Conservation (phyloP, 2,888 invertebrate species). For the Gerris lacustris region DNA sequence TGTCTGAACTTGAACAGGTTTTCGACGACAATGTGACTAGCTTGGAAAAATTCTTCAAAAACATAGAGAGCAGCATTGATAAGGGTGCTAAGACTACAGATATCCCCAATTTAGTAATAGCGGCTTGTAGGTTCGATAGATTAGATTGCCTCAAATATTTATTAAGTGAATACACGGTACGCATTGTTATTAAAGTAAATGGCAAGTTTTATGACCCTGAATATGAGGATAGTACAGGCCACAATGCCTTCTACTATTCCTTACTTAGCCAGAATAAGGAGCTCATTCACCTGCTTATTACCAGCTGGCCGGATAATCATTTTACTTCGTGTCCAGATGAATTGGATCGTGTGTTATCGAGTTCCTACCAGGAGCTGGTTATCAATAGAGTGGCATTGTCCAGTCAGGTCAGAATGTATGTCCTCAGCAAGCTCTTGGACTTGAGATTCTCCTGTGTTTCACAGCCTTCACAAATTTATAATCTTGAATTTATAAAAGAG, state of each 20-base stretch:
- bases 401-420: slow-evolving; percentile 21
- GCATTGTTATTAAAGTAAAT: not conserved
- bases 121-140: not conserved
- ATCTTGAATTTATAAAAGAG: not conserved
- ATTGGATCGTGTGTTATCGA: slow-evolving; percentile 28
- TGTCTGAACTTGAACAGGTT: not conserved
- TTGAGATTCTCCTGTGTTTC: not conserved
- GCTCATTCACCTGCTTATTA: slow-evolving; percentile 27
- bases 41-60: not conserved
- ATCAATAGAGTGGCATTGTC: slow-evolving; percentile 27
- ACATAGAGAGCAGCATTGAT: not conserved
- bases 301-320: slow-evolving; percentile 22
- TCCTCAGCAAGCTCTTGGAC: not conserved
- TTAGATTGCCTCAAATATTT: slow-evolving; percentile 1
- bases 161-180: not conserved
- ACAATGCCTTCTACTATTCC: slow-evolving; percentile 31
- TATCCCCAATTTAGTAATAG: not conserved
- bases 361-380: slow-evolving; percentile 28
- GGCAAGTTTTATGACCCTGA: slow-evolving; percentile 1
- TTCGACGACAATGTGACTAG: not conserved
- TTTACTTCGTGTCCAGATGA: slow-evolving; percentile 17
- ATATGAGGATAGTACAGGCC: slow-evolving; percentile 19
- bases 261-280: slow-evolving; percentile 27
- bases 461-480: not conserved
- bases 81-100: not conserved